Conservation (phyloP, 2,113 vertebrate genomes). For the Silurus asotus region DNA sequence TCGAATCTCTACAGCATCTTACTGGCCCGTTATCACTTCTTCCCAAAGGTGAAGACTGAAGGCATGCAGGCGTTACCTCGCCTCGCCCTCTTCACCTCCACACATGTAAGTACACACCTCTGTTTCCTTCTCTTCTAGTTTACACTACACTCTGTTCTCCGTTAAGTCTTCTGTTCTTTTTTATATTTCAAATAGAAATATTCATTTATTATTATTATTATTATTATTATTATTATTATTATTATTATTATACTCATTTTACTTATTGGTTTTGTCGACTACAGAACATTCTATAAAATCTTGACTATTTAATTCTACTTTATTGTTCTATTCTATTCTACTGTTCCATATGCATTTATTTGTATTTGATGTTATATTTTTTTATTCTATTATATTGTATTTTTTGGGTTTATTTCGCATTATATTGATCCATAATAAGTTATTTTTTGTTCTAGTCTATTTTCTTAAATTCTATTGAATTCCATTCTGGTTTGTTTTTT, state of each 20-base stretch:
- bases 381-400: no score
- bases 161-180: background rate
- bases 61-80: slow-evolving; percentile 64
- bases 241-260: no score
- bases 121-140: background rate
- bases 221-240: no score
- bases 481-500: background rate
- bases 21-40: slow-evolving; percentile 67
- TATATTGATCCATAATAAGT: background rate
- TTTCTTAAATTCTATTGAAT: background rate
- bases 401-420: background rate
- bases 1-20: slow-evolving; percentile 74
- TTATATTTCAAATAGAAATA: no score
- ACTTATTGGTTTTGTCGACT: no score
- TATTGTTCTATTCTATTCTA: background rate
- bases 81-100: slow-evolving; percentile 73
- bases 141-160: background rate
- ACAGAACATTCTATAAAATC: background rate
- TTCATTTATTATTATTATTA: no score
- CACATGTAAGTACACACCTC: slow-evolving; percentile 52
- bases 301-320: background rate
- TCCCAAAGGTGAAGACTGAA: slow-evolving; percentile 72
- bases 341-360: background rate
- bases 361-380: background rate
- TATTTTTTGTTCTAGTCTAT: background rate